Evolutionary conservation across 1,140 invertebrate genomes (phyloP), one percentile per base, ranked within the genome.

Genomic region (Drosophila paulistorum): DNA sequence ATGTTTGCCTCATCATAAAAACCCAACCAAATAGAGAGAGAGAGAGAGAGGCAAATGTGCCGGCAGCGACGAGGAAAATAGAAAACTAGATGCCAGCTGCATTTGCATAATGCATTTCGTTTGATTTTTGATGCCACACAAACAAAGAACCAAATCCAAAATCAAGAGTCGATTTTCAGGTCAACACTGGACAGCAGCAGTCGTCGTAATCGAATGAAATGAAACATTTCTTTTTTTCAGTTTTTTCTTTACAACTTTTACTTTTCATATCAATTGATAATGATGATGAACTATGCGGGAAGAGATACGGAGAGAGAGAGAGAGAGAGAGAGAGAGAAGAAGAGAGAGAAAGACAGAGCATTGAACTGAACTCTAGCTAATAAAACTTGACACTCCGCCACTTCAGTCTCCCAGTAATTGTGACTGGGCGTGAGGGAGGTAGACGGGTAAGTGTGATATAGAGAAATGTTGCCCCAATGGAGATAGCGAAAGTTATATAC

Each of bases 331-430:
- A 35, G 35, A 14, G 61, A 39, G 75, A n/a, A n/a, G n/a, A n/a
- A n/a, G n/a, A 10, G 0, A 35, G 35, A 14, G 61, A 39, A 11
- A 39, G 37, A 39, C 10, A 30, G 69, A 68, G 75, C 71, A 72
- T 71, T 71, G 74, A 68, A 77, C 79, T 65, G 58, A 68, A 67
- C 73, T 57, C 33, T 68, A 71, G 71, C 83, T 79, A 87, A 86
- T 86, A 87, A 87, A 86, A 86, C 79, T 87, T 83, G 83, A 83
- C 84, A 87, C 84, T 77, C 48, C 20, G 71, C 79, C 74, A 74
- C 71, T 86, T 51, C 7, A 48, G 81, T 39, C 37, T n/a, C 11
- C 11, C 45, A 33, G 17, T 11, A 39, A 37, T 37, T 42, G 66
- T 26, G 9, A 45, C 10, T 2, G 33, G 30, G 30, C 30, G 30